Evolutionary conservation across 2,797 vertebrate genomes (phyloP).

Genomic region (Spinus pinus): DNA sequence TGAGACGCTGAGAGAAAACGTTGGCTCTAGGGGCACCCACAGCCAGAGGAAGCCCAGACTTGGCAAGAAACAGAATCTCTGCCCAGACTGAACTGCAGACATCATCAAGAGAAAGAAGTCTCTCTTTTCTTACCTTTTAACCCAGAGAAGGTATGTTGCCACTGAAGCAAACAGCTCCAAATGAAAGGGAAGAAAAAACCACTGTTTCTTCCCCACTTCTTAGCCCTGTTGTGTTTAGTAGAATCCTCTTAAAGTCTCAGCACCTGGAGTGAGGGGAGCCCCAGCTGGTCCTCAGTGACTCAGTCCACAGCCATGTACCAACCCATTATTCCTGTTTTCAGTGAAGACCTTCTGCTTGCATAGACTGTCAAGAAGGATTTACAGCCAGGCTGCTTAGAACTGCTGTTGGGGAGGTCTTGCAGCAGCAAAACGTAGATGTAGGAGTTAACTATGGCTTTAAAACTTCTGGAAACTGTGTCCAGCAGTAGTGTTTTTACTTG

Average conservation of each 20-base stretch:
- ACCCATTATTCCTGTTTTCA: not conserved
- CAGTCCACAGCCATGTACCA: not conserved
- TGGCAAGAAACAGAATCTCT: not conserved
- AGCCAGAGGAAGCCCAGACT: not conserved
- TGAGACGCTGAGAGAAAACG: not conserved
- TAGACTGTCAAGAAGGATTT: not conserved
- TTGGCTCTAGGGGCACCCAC: not conserved
- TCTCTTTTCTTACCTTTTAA: not conserved
- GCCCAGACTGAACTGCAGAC: not conserved
- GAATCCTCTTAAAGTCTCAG: not conserved
- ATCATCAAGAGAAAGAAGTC: not conserved
- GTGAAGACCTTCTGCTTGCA: not conserved
- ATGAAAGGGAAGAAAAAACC: not conserved
- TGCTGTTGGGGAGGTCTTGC: not conserved
- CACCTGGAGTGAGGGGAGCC: not conserved
- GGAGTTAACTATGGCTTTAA: not conserved
- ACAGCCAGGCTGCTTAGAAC: not conserved
- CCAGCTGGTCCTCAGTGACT: not conserved
- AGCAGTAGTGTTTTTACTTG: not conserved
- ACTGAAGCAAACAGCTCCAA: not conserved
- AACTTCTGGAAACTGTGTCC: not conserved
- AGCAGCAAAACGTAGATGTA: not conserved
- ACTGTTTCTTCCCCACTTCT: not conserved
- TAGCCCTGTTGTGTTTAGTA: not conserved
- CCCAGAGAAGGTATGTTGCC: not conserved